Conservation (phyloP, 1,140 invertebrate species). For the Drosophila sp. region DNA sequence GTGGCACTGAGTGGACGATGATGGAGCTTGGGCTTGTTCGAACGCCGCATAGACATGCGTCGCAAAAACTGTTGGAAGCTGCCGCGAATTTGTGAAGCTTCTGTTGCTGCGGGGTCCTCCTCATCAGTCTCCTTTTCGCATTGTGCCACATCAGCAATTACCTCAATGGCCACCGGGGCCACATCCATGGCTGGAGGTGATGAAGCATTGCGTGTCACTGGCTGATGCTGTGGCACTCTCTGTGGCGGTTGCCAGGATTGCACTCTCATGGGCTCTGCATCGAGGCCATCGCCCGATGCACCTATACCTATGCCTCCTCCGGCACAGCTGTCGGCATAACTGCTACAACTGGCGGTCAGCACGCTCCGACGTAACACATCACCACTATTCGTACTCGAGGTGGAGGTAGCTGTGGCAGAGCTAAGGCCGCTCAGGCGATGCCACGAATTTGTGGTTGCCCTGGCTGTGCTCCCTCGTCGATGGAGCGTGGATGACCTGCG, state of each 20-base stretch:
- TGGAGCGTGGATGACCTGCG: constrained; percentile 41
- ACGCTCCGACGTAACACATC: constrained; percentile 59
- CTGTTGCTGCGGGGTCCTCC: neutral
- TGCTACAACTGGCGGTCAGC: constrained; percentile 65
- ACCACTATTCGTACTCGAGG: constrained; percentile 62
- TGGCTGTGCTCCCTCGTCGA: constrained; percentile 45
- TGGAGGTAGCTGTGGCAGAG: constrained; percentile 64
- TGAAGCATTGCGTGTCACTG: constrained; percentile 68
- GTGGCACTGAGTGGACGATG: constrained; percentile 67
- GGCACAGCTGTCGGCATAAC: constrained; percentile 62
- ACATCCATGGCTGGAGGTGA: constrained; percentile 69
- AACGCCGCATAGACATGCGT: constrained; percentile 79
- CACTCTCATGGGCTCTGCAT: constrained; percentile 34
- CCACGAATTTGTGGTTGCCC: constrained; percentile 54
- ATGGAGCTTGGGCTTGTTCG: constrained; percentile 68
- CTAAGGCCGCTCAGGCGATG: constrained; percentile 66
- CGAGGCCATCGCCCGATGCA: constrained; percentile 23
- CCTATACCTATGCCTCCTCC: constrained; percentile 54
- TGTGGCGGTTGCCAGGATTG: constrained; percentile 51
- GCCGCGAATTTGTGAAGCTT: constrained; percentile 37
- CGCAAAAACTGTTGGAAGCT: constrained; percentile 80
- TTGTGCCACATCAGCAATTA: constrained; percentile 1
- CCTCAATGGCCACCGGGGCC: constrained; percentile 8
- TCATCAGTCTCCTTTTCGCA: neutral
- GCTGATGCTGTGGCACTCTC: constrained; percentile 50